A percentile compares a stretch with the other conserved stretches of the same genome.
These are phyloP conservation scores for Synchiropus splendidus DNA, from an alignment of 2,113 vertebrate genomes.

Conservation along the genomic window DNA sequence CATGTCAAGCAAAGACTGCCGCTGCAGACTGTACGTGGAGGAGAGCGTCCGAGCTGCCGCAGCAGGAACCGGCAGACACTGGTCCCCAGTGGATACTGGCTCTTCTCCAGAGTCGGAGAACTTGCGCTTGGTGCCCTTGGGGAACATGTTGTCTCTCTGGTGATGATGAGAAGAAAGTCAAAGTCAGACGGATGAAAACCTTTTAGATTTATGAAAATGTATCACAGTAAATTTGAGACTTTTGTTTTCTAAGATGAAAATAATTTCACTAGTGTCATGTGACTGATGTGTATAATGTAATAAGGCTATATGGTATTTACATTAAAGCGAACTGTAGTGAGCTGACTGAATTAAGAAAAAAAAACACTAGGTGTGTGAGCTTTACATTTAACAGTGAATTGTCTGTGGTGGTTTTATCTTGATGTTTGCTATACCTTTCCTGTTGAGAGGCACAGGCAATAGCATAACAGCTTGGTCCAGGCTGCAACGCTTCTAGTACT, in stretches of 20 bases:
- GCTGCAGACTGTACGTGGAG: slow-evolving; percentile 78
- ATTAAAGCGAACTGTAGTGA: slow-evolving; percentile 10
- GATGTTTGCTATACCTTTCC: slow-evolving; percentile 68
- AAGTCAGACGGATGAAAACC: slow-evolving; percentile 10
- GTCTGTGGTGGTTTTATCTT: slow-evolving; percentile 39
- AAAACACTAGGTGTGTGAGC: no score
- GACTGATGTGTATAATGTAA: slow-evolving; percentile 30
- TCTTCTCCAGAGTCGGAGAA: slow-evolving; percentile 72
- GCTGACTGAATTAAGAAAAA: no score
- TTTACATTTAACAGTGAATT: slow-evolving; percentile 24
- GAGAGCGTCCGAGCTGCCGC: slow-evolving; percentile 58
- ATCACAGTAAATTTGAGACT: background rate
- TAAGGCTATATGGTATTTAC: slow-evolving; percentile 39
- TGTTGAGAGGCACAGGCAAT: slow-evolving; percentile 67
- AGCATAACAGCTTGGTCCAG: slow-evolving; percentile 63
- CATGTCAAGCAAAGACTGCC: slow-evolving; percentile 94
- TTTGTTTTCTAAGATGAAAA: no score
- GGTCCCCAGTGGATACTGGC: slow-evolving; percentile 33
- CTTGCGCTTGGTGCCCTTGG: slow-evolving; percentile 87
- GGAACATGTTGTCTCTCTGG: slow-evolving; percentile 81
- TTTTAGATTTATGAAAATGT: background rate
- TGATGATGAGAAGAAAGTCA: slow-evolving; percentile 22
- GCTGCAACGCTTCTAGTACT: slow-evolving; percentile 65
- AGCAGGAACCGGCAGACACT: slow-evolving; percentile 28
- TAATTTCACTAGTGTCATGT: slow-evolving; percentile 25